These are phyloP conservation scores for Xyrichtys novacula DNA, from an alignment of 2,797 vertebrate species.

Conservation along the genomic window DNA sequence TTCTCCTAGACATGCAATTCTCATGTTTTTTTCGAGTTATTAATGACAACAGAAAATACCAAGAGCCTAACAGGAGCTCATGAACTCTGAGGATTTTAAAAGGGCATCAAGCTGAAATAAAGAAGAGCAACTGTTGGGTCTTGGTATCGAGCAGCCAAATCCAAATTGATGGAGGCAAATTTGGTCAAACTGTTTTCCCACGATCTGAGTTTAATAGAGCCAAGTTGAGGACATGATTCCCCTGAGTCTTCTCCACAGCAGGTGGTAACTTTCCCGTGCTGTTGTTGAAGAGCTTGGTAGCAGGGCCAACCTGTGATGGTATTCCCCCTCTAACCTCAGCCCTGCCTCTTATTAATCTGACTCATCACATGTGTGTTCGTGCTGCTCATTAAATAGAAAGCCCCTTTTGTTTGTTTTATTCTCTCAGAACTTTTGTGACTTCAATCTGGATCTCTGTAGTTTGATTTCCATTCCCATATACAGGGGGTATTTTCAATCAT, in stretches of 20 bases:
- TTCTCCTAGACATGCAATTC: no score
- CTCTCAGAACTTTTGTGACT: neutral
- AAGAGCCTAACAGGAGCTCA: no score
- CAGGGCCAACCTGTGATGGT: neutral
- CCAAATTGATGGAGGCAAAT: neutral
- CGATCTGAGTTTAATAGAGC: neutral
- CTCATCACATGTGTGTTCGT: neutral
- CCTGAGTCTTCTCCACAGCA: slow-evolving; percentile 1
- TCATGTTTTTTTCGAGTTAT: neutral
- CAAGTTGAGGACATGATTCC: neutral
- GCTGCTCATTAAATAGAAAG: neutral
- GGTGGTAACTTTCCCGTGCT: neutral
- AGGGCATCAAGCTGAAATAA: no score
- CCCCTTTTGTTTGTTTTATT: neutral
- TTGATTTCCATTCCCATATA: neutral
- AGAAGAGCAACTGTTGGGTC: neutral
- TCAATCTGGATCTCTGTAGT: neutral
- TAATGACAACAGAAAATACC: neutral
- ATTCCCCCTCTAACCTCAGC: neutral
- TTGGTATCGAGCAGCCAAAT: neutral
- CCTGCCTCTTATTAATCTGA: neutral
- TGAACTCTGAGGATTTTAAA: no score
- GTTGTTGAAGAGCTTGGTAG: slow-evolving; percentile 6
- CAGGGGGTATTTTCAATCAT: neutral
- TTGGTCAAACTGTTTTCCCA: neutral